phyloP scores from a whole-genome alignment of 2,113 vertebrate genomes.

The Leiothrix lutea region DNA sequence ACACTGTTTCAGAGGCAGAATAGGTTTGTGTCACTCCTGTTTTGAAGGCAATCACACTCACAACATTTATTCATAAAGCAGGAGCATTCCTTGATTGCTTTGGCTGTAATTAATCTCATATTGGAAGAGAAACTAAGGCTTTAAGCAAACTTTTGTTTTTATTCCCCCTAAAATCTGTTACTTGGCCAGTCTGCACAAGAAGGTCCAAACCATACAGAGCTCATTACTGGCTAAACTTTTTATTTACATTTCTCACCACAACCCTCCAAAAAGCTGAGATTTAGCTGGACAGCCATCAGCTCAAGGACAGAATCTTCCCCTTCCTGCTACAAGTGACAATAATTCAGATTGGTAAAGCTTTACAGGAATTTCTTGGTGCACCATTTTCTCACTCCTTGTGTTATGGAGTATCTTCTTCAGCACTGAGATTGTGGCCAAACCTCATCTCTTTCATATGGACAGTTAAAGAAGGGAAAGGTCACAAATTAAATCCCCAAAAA shows the following conservation, averaged over 20 bases:
- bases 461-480: not conserved
- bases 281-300: not conserved
- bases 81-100: not conserved
- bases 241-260: not conserved
- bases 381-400: not conserved
- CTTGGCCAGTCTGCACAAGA: not conserved
- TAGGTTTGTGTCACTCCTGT: conserved; percentile 29
- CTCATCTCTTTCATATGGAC: not conserved
- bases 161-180: not conserved
- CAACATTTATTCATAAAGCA: conserved; percentile 11
- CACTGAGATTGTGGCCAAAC: not conserved
- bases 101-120: conserved; percentile 49
- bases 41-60: conserved; percentile 39
- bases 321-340: not conserved
- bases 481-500: fast-evolving
- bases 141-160: not conserved
- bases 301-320: not conserved
- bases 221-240: not conserved
- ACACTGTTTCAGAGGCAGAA: not conserved
- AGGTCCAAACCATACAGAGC: not conserved
- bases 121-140: conserved; percentile 26
- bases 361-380: not conserved
- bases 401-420: not conserved
- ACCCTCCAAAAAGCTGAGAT: not conserved
- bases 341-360: not conserved